Conservation (phyloP, 2,113 vertebrate genomes). For the Corynorhinus townsendii region DNA sequence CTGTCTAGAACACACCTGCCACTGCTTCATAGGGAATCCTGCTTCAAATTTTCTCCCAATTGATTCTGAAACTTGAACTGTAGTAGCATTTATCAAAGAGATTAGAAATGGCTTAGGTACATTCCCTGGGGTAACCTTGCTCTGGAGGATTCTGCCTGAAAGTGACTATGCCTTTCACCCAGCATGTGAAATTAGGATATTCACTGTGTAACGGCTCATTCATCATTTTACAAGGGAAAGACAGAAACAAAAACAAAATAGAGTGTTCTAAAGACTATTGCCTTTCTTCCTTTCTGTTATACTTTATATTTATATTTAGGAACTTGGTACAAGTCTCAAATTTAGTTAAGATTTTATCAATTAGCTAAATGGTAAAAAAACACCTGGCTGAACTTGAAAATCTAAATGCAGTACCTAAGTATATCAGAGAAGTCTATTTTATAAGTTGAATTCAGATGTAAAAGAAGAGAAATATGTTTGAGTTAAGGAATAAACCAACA, state of each 20-base stretch:
- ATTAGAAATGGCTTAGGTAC: conserved; percentile 17
- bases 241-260: background rate
- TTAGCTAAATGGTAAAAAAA: background rate
- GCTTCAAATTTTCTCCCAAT: background rate
- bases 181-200: background rate
- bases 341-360: background rate
- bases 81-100: conserved; percentile 45
- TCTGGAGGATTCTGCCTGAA: background rate
- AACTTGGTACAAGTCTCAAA: background rate
- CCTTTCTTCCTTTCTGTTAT: background rate
- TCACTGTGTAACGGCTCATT: background rate
- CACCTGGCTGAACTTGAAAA: background rate
- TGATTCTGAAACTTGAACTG: conserved; percentile 58
- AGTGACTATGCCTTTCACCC: background rate
- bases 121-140: background rate
- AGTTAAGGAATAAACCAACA: background rate
- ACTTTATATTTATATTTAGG: conserved; percentile 36
- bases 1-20: conserved; percentile 11
- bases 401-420: background rate
- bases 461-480: background rate
- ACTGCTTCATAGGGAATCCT: background rate
- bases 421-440: background rate
- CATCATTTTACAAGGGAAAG: conserved; percentile 11
- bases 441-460: background rate
- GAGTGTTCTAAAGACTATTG: background rate